Evolutionary conservation across 2,888 invertebrate species (phyloP), one percentile per base, ranked within the genome.

Genomic region (Metalampra italica): DNA sequence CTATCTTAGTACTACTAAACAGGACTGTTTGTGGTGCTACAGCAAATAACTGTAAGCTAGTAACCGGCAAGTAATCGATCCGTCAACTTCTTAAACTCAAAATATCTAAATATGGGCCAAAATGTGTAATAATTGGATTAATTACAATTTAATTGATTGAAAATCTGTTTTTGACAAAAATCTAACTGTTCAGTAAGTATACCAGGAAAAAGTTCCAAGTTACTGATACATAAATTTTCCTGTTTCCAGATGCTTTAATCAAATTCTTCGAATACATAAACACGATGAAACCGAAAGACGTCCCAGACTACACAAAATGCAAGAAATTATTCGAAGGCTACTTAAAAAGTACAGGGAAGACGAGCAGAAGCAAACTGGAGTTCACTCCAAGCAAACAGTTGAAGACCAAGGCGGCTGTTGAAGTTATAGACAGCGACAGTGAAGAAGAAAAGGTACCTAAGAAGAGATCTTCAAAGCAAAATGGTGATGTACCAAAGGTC

Each of bases 301-400:
- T 78, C 11, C 96, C 96, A 0, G 92, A 96, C 71, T 97, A 96
- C 71, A 82, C 91, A 0, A 92, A 93, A 71, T 93, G 94, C 55
- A 90, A 92, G 12, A 90, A 92, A 53, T 81, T 94, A 12, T 93
- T 97, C 55, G 78, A 85, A 22, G 80, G 80, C 40, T 95, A 93
- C 11, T 78, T 97, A 0, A 93, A 94, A 66, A 80, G 87, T 14
- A 76, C 92, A 45, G 92, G 92, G 8, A 90, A 91, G 38, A 71
- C 90, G 0, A 79, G 89, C 45, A 87, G 71, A 40, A 92, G 91
- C 39, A 92, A 92, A 56, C 75, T 96, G 14, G 91, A 91, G 41
- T 94, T 94, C 64, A 80, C 80, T 43, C 52, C 70, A 15, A 68
- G 46, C 43, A 82, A 72, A 37, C 77, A 75, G 59, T 54, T 50